Evolutionary conservation across 30 jellyfish, hydroid and myxozoan genomes (phyloP), one percentile per base, ranked within the genome.

Genomic region (Chrysaora quinquecirrha): DNA sequence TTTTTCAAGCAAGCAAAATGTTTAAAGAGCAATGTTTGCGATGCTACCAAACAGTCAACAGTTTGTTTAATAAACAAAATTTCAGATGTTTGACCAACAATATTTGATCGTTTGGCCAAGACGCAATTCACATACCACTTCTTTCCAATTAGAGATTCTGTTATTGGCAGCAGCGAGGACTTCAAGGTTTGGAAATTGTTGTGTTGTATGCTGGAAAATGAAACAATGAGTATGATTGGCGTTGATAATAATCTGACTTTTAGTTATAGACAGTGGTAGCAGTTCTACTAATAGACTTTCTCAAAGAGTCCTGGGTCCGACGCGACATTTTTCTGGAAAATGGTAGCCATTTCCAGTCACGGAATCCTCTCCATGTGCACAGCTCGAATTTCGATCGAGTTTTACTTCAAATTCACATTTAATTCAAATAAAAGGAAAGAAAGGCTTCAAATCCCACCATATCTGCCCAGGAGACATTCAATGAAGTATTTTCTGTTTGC

Each of bases 161-260:
- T 82, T 82, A 1, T 56, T 65, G 1, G 76, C 80, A 1, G 61
- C 22, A 33, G 50, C 9, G 32, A 82, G 73, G 18, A 56, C 71
- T 82, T 82, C 92, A 18, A 82, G 85, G 25, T 54, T 68, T 1
- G 80, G 85, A 31, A 82, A 70, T 49, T 70, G 82, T 25, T 52
- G 73, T 18, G 85, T 22, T 7, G 70, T 82, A 63, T 49, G 82
- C 92, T 82, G 61, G 48, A 30, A 54, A 20, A 18, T 0, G 38
- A 20, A 16, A 18, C 24, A 0, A 4, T 3, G 7, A 52, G 29
- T 4, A 52, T 6, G 58, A 43, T 43, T n/a, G n/a, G n/a, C n/a
- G n/a, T n/a, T n/a, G n/a, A 43, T 6, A 43, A 43, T 16, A 43
- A 43, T 16, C 9, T 43, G 58, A 43, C 16, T 43, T 16, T 43